These are phyloP conservation scores for Cavia aperea DNA, from an alignment of 2,113 vertebrate genomes.

Conservation along the genomic window DNA sequence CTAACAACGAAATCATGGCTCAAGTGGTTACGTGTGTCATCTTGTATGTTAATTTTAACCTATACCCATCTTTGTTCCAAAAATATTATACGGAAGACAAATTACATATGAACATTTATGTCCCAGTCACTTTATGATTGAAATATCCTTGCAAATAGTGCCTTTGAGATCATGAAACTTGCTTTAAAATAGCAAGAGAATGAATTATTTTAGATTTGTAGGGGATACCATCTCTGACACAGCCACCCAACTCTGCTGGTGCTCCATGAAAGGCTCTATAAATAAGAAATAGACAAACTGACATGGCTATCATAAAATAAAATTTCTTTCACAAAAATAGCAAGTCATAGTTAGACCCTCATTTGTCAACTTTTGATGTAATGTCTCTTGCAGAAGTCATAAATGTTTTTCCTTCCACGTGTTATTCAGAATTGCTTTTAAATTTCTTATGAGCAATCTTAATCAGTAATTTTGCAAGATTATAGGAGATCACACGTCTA, in stretches of 20 bases:
- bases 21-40: neutral
- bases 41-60: conserved; percentile 11
- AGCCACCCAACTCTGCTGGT: neutral
- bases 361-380: neutral
- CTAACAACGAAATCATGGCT: neutral
- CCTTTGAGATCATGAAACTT: neutral
- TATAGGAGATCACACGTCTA: neutral
- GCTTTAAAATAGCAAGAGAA: neutral
- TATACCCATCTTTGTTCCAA: neutral
- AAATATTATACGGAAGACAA: conserved; percentile 39
- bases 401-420: neutral
- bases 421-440: neutral
- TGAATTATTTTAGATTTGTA: conserved; percentile 22
- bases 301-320: neutral
- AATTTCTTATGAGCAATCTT: neutral
- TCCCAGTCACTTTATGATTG: neutral
- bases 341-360: neutral
- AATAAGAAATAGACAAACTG: neutral
- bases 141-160: neutral
- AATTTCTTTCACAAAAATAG: neutral
- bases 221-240: neutral
- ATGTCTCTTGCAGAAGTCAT: neutral
- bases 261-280: neutral
- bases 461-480: neutral
- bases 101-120: neutral